Evolutionary conservation across 2,888 invertebrate species (phyloP), one percentile per base, ranked within the genome.

Genomic region (Drosophila meridiana): DNA sequence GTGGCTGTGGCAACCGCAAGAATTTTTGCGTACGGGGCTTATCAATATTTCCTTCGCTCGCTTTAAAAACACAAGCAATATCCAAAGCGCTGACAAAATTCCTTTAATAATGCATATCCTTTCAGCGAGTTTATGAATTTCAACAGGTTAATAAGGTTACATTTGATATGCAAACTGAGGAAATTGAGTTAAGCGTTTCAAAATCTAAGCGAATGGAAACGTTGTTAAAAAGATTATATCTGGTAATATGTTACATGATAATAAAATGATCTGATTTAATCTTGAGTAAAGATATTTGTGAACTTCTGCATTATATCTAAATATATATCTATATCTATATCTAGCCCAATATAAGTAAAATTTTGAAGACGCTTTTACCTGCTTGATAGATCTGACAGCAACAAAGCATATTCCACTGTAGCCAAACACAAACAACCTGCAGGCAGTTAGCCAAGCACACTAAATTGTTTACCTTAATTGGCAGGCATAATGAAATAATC

Each of bases 1-100:
- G 40, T 40, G 40, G 30, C 28, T 7, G 26, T 20, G 43, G 4
- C 28, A 75, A 73, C 87, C 89, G 48, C 85, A 82, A 60, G 64
- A 73, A 89, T 84, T 69, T 57, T 82, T 63, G 76, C 42, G 80
- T 53, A 53, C 52, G n/a, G 28, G 61, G 73, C 72, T 84, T 89
- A 89, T 89, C 88, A 87, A 89, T 84, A 78, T 60, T 74, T 72
- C 62, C 57, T 64, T 62, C 40, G 64, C 42, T 36, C 42, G 58
- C 42, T 53, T 65, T 58, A 26, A 58, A 14, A 34, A 34, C 47
- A 20, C 28, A 32, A 61, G 20, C 47, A 30, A 62, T 53, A 48
- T 38, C 14, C 1, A 58, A 42, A 60, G 32, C n/a, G 20, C n/a
- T 30, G 48, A 43, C 26, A 20, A 42, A 40, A 45, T 11, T 20